Base-by-base conservation (phyloP, 2,888 invertebrate genomes). In the Volucella inanis region DNA sequence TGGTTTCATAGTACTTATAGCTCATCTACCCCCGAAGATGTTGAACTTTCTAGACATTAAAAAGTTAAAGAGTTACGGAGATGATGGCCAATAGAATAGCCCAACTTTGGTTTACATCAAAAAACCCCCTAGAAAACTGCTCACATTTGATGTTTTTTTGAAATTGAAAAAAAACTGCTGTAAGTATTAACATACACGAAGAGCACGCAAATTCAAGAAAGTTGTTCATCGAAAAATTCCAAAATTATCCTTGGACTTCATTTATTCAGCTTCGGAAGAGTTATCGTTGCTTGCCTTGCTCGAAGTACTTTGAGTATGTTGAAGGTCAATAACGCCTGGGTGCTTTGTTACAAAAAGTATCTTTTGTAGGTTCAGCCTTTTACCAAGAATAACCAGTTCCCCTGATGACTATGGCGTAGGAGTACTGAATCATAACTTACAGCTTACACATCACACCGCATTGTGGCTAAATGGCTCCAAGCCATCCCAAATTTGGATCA, bases 91-190 rank as follows among this genome's bases (percentile, higher is more conserved):
- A n/a, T 38, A 15, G 18, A 45, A 45, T 57, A 55, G 43, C 1
- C 47, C 38, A 31, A 50, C 15, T 54, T 54, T 14, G 43, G 18
- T 3, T 54, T 43, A n/a, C 67, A 43, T 39, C 52, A 52, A 9
- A 18, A 11, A 47, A 15, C 54, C 50, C 18, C 18, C 18, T 22
- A 22, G 18, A 22, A 22, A 22, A 22, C 18, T 22, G 18, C 18
- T 22, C 18, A 22, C 18, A 22, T 22, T 22, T 22, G 18, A 22
- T 22, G 18, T 22, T 22, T 22, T 22, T 3, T n/a, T 71, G 41
- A 71, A 71, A 61, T 71, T 61, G 41, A n/a, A 61, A 71, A 61
- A 59, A 18, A 68, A 68, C 38, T 55, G 31, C 55, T 47, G 45
- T n/a, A 45, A 68, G 43, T 41, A 22, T 22, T 22, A 22, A 22